These are phyloP conservation scores for Campoletis sonorensis DNA, from an alignment of 1,140 invertebrate genomes.

Conservation along the genomic window DNA sequence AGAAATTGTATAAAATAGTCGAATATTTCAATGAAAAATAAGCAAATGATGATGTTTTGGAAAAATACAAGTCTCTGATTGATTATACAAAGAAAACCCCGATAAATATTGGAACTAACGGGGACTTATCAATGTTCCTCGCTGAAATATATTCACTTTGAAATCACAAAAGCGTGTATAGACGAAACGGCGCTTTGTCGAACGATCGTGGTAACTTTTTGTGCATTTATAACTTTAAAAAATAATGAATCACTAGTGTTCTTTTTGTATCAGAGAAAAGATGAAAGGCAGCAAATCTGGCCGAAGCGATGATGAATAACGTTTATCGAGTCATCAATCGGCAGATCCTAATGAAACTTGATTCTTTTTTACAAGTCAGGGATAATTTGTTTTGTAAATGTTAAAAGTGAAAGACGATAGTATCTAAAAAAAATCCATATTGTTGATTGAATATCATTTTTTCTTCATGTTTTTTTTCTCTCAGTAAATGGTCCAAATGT, in stretches of 20 bases:
- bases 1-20: no score
- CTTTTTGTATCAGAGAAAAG: neutral
- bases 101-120: neutral
- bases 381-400: neutral
- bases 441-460: no score
- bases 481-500: no score
- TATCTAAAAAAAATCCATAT: no score
- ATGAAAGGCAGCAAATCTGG: neutral
- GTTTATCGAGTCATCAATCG: neutral
- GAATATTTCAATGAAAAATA: no score
- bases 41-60: no score
- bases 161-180: neutral
- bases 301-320: neutral
- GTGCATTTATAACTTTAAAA: neutral
- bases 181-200: neutral
- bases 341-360: neutral
- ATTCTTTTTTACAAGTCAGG: neutral
- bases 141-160: neutral
- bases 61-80: neutral
- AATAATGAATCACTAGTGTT: neutral
- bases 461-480: no score
- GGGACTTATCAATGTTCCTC: conserved; percentile 1
- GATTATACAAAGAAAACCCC: neutral
- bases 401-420: no score
- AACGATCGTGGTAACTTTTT: neutral